Evolutionary conservation across 2,888 invertebrate genomes (phyloP).

Genomic region (Tolmerus cingulatus): DNA sequence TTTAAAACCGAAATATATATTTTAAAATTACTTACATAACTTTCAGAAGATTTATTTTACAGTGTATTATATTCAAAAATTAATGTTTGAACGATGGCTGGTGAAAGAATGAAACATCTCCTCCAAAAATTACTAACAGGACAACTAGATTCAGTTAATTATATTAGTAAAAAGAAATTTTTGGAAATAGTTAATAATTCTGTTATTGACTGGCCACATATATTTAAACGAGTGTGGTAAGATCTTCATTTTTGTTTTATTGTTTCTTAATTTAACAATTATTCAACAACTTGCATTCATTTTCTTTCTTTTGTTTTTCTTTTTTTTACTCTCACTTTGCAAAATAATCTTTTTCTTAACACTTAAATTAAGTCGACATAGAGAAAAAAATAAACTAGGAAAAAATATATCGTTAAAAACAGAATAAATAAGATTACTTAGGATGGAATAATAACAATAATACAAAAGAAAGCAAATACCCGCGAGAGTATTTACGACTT

Average conservation of each 20-base stretch:
- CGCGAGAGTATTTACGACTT: slow-evolving; percentile 5
- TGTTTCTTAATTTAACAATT: slow-evolving; percentile 30
- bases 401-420: slow-evolving; percentile 13
- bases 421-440: slow-evolving; percentile 48
- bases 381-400: not conserved
- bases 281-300: slow-evolving; percentile 21
- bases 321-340: not conserved
- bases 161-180: not conserved
- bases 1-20: too few relatives aligned
- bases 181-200: not conserved
- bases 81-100: too few relatives aligned
- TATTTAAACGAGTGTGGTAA: not conserved
- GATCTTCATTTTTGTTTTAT: slow-evolving; percentile 21
- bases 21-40: too few relatives aligned
- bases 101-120: not conserved
- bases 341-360: slow-evolving; percentile 13
- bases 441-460: slow-evolving; percentile 55
- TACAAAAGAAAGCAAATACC: slow-evolving; percentile 51
- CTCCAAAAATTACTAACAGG: not conserved
- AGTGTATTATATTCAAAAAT: too few relatives aligned
- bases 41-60: too few relatives aligned
- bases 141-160: not conserved
- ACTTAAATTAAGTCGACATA: slow-evolving; percentile 8
- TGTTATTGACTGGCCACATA: not conserved
- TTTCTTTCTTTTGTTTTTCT: not conserved